Base-by-base conservation (phyloP, 2,797 vertebrate genomes). In the Lepidocolaptes lacrymiger region DNA sequence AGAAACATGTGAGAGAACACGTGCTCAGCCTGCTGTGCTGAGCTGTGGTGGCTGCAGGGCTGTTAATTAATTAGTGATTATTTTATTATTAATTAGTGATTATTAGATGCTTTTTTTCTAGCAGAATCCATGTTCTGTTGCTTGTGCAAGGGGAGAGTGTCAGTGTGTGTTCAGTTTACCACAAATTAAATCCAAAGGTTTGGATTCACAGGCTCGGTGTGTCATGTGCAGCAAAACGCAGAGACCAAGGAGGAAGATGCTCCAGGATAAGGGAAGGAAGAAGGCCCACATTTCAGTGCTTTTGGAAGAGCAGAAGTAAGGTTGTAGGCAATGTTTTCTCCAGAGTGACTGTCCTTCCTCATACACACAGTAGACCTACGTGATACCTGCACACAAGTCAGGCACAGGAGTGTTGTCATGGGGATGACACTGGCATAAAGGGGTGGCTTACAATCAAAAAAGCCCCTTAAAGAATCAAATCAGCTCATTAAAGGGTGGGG, bases 351-450 rank as follows among this genome's bases (percentile, higher is more conserved):
- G 13, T 81, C 73, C 83, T 72, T 93, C 62, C 59, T 84, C 77
- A 59, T 0, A 0, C 44, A 30, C 62, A 32, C 49, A 49, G 64
- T 1, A n/a, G 75, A 68, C 17, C 26, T 41, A 19, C 0, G 1
- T 30, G 66, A 4, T 48, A 49, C 3, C 48, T 44, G n/a, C 4
- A 0, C 5, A 2, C 17, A 7, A 26, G 34, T 12, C 4, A 4
- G 72, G 63, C 26, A 34, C 19, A 2, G 39, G 10, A 36, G 30
- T 30, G 13, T 5, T 43, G 23, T 8, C 2, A 1, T 11, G 30
- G 37, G 22, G 12, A 4, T 32, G 54, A 27, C 30, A 18, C 12
- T n/a, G 80, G 26, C 58, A 81, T n/a, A 32, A 56, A 77, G 18
- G 7, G 5, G 5, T 39, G 36, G 8, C 84, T 51, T 51, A n/a